Conservation (phyloP, 1,140 invertebrate species). For the Chrysoperla carnea region DNA sequence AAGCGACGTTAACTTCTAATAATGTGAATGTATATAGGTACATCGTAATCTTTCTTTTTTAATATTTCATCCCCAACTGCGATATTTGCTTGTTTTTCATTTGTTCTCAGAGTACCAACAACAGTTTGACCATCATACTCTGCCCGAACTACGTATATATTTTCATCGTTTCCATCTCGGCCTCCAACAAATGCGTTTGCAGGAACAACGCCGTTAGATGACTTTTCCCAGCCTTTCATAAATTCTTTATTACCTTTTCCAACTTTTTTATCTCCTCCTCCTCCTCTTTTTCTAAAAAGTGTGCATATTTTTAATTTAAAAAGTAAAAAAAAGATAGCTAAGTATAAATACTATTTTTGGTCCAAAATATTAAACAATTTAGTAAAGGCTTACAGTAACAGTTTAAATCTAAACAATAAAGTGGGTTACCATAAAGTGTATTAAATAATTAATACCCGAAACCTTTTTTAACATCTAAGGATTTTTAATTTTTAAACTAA, state of each 20-base stretch:
- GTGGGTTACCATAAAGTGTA: too few relatives aligned
- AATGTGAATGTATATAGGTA: too few relatives aligned
- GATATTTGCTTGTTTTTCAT: conserved; percentile 1
- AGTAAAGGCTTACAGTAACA: too few relatives aligned
- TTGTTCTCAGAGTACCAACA: neutral
- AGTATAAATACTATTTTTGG: too few relatives aligned
- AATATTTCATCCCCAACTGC: neutral
- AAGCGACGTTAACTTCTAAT: too few relatives aligned
- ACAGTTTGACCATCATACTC: too few relatives aligned
- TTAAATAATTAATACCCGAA: too few relatives aligned
- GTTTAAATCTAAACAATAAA: too few relatives aligned
- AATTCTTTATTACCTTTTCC: neutral
- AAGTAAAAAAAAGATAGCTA: too few relatives aligned
- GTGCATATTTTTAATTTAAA: neutral
- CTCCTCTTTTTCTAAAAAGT: neutral
- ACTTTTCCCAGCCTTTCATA: conserved; percentile 9
- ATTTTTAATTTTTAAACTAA: too few relatives aligned
- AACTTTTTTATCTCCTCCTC: neutral
- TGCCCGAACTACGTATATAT: neutral
- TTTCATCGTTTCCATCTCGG: conserved; percentile 15
- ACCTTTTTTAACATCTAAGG: too few relatives aligned
- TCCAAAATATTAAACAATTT: too few relatives aligned
- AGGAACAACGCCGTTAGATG: conserved; percentile 9
- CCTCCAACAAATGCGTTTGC: conserved; percentile 7
- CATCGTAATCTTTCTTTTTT: neutral